These are phyloP conservation scores for Saxidomus purpurata DNA, from an alignment of 1,140 invertebrate species.

Conservation along the genomic window DNA sequence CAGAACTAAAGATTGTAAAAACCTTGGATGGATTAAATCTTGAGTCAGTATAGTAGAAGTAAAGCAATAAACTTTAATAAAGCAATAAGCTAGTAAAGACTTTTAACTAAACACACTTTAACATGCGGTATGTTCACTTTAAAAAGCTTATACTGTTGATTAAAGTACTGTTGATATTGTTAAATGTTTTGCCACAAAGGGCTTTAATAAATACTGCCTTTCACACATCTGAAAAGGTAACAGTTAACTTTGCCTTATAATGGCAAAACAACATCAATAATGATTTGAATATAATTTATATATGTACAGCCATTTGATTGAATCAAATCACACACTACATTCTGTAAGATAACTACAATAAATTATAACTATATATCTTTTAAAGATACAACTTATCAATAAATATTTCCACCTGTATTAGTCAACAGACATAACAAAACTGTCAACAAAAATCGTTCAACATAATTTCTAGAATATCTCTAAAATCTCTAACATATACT, in stretches of 20 bases:
- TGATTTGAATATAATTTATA: background rate
- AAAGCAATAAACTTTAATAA: background rate
- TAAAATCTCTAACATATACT: background rate
- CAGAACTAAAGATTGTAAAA: constrained; percentile 1
- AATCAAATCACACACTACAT: background rate
- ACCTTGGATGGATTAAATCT: background rate
- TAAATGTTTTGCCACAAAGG: background rate
- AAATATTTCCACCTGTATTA: background rate
- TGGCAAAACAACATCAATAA: background rate
- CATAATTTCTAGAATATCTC: background rate
- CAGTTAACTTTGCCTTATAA: background rate
- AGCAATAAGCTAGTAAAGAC: background rate
- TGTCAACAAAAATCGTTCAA: background rate
- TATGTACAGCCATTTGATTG: constrained; percentile 10
- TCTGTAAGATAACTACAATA: background rate
- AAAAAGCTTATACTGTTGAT: too few relatives aligned
- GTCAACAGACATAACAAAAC: constrained; percentile 11
- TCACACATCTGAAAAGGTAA: background rate
- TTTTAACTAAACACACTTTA: background rate
- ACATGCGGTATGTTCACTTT: background rate
- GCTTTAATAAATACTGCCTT: background rate
- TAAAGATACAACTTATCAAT: constrained; percentile 27
- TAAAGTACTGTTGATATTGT: background rate
- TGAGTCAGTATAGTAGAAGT: background rate
- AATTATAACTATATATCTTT: constrained; percentile 30